phyloP scores from a whole-genome alignment of 2,113 vertebrate species.

The Pollachius pollachius region DNA sequence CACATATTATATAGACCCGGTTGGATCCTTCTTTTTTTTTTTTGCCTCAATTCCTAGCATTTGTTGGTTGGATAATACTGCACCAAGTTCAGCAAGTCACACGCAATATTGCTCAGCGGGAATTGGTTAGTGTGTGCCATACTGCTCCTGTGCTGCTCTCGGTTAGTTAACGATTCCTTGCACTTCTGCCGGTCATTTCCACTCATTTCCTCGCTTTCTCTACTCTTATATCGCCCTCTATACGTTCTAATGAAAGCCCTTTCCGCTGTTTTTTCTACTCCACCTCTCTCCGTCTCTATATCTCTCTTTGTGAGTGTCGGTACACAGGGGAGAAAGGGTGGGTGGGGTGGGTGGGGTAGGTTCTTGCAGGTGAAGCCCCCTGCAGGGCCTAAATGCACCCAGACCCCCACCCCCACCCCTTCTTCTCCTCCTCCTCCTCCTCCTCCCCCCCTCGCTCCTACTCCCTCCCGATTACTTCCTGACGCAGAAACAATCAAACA shows the following conservation, averaged over 20 bases:
- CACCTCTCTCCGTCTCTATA: background rate
- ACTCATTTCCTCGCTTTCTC: background rate
- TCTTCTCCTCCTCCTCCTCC: no score
- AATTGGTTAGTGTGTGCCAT: background rate
- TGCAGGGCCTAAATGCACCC: no score
- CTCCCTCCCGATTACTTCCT: no score
- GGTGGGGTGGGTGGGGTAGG: no score
- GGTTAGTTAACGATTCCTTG: conserved; percentile 25
- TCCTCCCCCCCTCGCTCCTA: no score
- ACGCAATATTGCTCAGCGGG: conserved; percentile 6
- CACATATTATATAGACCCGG: background rate
- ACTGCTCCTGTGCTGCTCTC: conserved; percentile 8
- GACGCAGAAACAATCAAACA: no score
- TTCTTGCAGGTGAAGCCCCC: background rate
- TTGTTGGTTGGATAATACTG: background rate
- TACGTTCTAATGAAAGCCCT: no score
- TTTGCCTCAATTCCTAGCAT: background rate
- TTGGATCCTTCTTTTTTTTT: background rate
- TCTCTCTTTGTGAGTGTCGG: no score
- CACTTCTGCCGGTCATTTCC: background rate
- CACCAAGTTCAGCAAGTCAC: background rate
- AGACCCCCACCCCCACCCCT: no score
- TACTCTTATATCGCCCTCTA: background rate
- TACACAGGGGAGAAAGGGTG: no score
- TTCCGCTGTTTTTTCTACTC: no score